Base-by-base conservation (phyloP, 2,113 vertebrate species). In the Poeciliopsis occidentalis region DNA sequence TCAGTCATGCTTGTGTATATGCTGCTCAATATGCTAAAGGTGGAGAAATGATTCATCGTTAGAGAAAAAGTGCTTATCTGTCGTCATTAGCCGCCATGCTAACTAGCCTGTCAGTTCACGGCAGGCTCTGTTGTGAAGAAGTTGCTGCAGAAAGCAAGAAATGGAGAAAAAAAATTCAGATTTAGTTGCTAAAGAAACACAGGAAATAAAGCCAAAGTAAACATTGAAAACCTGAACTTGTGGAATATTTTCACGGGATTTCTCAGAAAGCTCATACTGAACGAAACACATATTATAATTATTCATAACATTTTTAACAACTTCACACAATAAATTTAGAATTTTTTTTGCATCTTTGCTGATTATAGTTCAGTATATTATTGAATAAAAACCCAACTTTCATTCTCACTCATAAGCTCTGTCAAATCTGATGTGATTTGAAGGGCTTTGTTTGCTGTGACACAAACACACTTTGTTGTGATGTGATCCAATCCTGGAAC, bases 401-500 rank as follows among this genome's bases (percentile, higher is more conserved):
- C 44, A 67, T 73, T 82, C 26, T 22, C 22, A 22, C 13, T 82
- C 67, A 47, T 30, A 57, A 29, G 37, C n/a, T n/a, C 13, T 32
- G 67, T 75, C 61, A 71, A 68, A 73, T 51, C 32, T 34, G 57
- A 41, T 54, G 68, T 64, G 78, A 34, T 76, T 64, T 73, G 26
- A 76, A 54, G 63, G 37, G 51, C 64, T 31, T 39, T 72, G 51
- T 67, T 76, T 71, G 76, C 73, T 75, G 62, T 26, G 54, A 71
- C 44, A 64, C 60, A 71, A 31, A 54, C 71, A 32, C 69, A 30
- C 81, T 71, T 76, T 32, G 61, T 54, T 24, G 74, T 83, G 61
- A 76, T 67, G 69, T 73, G 75, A 78, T 80, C 66, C 30, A 71
- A 34, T 74, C 69, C 67, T 51, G 68, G 60, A 81, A 79, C 72